These are phyloP conservation scores for Lepidurus couesii DNA, from an alignment of 1,140 invertebrate genomes.

Conservation along the genomic window DNA sequence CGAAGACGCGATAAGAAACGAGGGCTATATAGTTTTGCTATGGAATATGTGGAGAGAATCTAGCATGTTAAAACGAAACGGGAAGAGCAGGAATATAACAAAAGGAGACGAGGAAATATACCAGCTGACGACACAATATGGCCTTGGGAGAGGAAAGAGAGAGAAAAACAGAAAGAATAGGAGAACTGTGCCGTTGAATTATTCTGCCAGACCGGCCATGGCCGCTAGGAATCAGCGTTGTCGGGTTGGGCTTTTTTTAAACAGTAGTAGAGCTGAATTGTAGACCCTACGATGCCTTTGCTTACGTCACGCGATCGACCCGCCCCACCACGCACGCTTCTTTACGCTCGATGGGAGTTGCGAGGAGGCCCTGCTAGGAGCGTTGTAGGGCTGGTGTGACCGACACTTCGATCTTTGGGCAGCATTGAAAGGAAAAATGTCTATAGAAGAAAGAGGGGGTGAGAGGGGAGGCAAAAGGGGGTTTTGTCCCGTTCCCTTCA, in stretches of 20 bases:
- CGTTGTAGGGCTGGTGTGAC: background rate
- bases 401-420: background rate
- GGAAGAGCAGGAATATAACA: background rate
- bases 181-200: background rate
- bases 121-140: conserved; percentile 2
- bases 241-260: background rate
- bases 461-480: background rate
- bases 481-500: background rate
- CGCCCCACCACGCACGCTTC: conserved; percentile 7
- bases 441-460: background rate
- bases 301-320: background rate
- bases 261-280: background rate
- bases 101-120: background rate
- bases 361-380: background rate
- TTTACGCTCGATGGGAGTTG: background rate
- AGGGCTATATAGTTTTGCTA: background rate
- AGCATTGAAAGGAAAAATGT: background rate
- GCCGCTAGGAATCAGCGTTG: conserved; percentile 16
- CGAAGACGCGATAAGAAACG: background rate
- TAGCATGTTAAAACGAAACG: background rate
- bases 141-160: background rate
- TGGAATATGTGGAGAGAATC: background rate
- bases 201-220: conserved; percentile 14
- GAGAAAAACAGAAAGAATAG: no score
- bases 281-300: background rate